A percentile compares a stretch with the other conserved stretches of the same genome.
Conservation (phyloP, 2,113 vertebrate genomes). For the Felis chaus region DNA sequence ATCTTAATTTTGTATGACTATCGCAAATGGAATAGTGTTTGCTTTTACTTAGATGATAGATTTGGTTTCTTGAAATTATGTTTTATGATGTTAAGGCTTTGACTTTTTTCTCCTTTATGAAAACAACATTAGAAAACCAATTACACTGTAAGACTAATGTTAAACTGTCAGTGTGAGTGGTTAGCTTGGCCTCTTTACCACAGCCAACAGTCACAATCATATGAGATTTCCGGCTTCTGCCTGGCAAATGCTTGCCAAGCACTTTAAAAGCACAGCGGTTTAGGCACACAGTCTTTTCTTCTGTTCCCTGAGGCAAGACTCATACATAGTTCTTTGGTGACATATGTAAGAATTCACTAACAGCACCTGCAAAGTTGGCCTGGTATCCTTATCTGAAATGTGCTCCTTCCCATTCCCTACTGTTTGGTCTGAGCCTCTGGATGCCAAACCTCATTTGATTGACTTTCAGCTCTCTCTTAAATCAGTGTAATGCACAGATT, state of each 20-base stretch:
- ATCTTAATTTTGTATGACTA: not conserved
- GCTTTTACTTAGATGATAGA: not conserved
- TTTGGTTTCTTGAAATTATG: not conserved
- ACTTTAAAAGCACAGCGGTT: not conserved
- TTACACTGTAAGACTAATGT: not conserved
- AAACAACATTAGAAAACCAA: not conserved
- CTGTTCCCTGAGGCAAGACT: not conserved
- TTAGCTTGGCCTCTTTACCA: not conserved
- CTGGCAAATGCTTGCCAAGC: not conserved
- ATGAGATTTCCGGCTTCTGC: not conserved
- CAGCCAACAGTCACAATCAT: not conserved
- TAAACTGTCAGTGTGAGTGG: not conserved
- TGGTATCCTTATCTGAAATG: not conserved
- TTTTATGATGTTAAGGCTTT: not conserved
- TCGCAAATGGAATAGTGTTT: not conserved
- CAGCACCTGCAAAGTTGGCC: not conserved
- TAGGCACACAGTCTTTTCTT: not conserved
- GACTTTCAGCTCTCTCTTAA: not conserved
- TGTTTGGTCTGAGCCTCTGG: not conserved
- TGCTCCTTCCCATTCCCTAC: not conserved
- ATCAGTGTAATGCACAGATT: not conserved
- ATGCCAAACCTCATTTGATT: not conserved
- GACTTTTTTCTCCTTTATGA: not conserved
- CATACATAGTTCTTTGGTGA: not conserved
- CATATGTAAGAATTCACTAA: not conserved